A percentile compares a stretch with the other conserved stretches of the same genome.
Conservation (phyloP, 2,113 vertebrate genomes). For the Baryphthengus martii region DNA sequence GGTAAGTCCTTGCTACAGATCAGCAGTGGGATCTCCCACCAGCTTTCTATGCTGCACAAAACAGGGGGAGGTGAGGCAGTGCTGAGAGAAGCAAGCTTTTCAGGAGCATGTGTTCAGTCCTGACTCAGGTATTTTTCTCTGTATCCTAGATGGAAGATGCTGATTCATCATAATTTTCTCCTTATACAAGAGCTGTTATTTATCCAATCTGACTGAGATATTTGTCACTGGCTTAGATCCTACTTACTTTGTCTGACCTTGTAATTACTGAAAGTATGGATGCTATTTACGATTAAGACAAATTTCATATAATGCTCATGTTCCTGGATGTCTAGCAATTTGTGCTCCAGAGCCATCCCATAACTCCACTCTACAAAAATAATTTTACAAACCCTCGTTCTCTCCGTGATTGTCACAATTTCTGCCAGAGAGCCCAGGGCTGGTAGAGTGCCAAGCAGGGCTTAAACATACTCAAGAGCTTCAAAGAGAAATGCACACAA, state of each 20-base stretch:
- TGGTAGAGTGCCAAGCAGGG: slow-evolving; percentile 50
- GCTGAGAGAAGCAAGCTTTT: not conserved
- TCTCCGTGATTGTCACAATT: not conserved
- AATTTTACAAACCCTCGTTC: not conserved
- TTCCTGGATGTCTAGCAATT: not conserved
- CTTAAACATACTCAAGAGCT: slow-evolving; percentile 47
- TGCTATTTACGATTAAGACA: not conserved
- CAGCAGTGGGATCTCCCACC: not conserved
- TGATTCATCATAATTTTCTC: not conserved
- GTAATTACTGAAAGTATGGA: not conserved
- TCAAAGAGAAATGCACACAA: slow-evolving; percentile 61
- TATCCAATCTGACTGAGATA: not conserved
- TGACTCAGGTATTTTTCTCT: not conserved
- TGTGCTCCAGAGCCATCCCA: not conserved
- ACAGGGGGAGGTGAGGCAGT: not conserved
- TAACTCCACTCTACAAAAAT: not conserved
- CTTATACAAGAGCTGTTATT: not conserved
- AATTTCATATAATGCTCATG: not conserved
- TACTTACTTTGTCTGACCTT: not conserved
- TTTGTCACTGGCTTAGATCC: not conserved
- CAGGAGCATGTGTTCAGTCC: not conserved
- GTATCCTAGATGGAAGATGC: not conserved
- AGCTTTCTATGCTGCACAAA: not conserved
- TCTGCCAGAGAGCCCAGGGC: slow-evolving; percentile 30
- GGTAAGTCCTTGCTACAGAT: not conserved